Base-by-base conservation (phyloP, 2,113 vertebrate genomes). In the Bostrychus sinensis region DNA sequence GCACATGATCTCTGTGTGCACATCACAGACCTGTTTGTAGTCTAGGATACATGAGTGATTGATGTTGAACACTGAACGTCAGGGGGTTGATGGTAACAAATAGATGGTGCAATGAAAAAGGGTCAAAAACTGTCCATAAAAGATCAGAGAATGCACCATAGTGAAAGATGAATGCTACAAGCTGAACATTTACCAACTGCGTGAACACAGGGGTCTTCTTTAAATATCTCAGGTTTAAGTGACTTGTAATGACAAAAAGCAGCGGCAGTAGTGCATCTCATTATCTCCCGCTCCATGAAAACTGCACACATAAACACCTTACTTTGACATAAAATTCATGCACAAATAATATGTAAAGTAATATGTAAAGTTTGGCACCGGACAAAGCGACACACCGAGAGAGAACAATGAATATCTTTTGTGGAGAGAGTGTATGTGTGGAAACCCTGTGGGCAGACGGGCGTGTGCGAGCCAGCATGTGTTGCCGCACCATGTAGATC, bases 1-100 rank as follows among this genome's bases (percentile, higher is more conserved):
- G 39, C 28, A 37, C 46, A 48, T 50, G 46, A 37, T 39, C 54
- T 14, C 43, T 63, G 72, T 60, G 43, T 46, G 42, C 60, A 51
- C 8, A 62, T 56, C 57, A 34, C 38, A 62, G 30, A 22, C 16
- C 45, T 12, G 16, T 54, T 23, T 37, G 25, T 32, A 69, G 58
- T 69, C 67, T 65, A 48, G 64, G 71, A 66, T 53, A 54, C 61
- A 65, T 34, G 12, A 55, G 45, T 6, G 45, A 48, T 13, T 25
- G 45, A 25, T 13, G 11, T 48, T 14, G 11, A 12, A 43, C 38
- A 22, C 30, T 30, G 54, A 53, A 16, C 25, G 7, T n/a, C 14
- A 8, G 12, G 39, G 28, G 2, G n/a, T 19, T 16, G 50, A 71
- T 26, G 34, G 19, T 5, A 10, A 50, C 36, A 54, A 32, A 74